Evolutionary conservation across 1,140 invertebrate species (phyloP).

Genomic region (Drosophila tsacasi): DNA sequence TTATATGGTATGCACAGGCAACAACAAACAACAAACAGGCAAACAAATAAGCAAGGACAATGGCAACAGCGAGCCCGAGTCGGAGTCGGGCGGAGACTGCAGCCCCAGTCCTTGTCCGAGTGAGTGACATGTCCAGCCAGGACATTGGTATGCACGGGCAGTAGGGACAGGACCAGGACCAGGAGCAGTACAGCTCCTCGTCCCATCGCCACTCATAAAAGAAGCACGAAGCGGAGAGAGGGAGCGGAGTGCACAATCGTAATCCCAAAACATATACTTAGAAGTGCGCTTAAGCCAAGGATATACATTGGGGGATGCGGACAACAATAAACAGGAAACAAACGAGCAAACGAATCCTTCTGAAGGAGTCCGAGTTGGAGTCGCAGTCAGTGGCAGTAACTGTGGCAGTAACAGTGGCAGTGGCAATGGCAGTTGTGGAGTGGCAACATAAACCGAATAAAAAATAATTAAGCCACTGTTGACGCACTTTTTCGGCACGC

Average conservation of each 20-base stretch:
- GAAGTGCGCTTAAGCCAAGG: slow-evolving; percentile 55
- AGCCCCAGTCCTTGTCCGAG: slow-evolving; percentile 14
- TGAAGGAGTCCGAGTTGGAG: neutral
- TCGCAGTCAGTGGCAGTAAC: neutral
- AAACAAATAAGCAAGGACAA: slow-evolving; percentile 33
- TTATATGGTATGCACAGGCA: slow-evolving; percentile 55
- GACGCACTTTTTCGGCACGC: slow-evolving; percentile 80
- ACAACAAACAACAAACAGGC: slow-evolving; percentile 8
- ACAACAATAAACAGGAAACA: slow-evolving; percentile 73
- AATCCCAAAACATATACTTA: slow-evolving; percentile 77
- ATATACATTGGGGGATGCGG: slow-evolving; percentile 33
- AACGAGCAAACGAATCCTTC: slow-evolving; percentile 25
- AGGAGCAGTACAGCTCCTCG: slow-evolving; percentile 8
- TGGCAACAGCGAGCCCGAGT: slow-evolving; percentile 15
- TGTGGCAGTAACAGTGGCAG: neutral
- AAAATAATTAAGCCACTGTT: slow-evolving; percentile 81
- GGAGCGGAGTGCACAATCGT: slow-evolving; percentile 35
- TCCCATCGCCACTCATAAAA: slow-evolving; percentile 6
- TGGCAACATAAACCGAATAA: slow-evolving; percentile 70
- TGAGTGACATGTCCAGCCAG: slow-evolving; percentile 48
- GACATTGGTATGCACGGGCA: slow-evolving; percentile 40
- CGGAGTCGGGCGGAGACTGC: slow-evolving; percentile 6
- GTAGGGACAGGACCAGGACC: slow-evolving; percentile 1
- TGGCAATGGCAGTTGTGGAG: neutral
- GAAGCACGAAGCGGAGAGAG: neutral